Conservation (phyloP, 2,888 invertebrate species). For the Chloroclysta siterata region DNA sequence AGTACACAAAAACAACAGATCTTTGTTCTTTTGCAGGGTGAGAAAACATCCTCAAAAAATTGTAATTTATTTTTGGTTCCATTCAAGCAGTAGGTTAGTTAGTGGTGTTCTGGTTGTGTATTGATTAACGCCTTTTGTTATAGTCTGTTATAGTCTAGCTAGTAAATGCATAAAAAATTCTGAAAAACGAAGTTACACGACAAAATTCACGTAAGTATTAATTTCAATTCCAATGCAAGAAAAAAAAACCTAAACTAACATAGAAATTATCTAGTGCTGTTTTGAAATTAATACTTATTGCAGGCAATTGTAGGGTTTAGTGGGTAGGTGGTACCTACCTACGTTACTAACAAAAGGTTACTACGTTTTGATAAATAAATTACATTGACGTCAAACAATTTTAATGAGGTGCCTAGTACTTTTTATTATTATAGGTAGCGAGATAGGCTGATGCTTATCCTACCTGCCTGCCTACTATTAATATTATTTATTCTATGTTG, state of each 20-base stretch:
- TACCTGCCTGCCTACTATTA: no score
- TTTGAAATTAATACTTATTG: background rate
- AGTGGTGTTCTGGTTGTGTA: no score
- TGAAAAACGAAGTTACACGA: no score
- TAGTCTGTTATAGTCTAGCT: no score
- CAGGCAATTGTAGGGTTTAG: background rate
- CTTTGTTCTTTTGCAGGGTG: background rate
- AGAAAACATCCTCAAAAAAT: background rate
- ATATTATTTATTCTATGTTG: background rate
- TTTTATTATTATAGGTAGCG: background rate
- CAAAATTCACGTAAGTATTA: no score
- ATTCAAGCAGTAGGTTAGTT: no score
- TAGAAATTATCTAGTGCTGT: no score
- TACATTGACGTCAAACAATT: slow-evolving; percentile 51
- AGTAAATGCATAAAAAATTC: no score
- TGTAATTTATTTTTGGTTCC: no score
- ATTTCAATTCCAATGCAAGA: no score
- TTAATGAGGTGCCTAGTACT: slow-evolving; percentile 24
- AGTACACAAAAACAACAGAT: background rate
- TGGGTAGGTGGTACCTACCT: background rate
- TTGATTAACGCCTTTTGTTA: no score
- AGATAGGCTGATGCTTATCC: background rate
- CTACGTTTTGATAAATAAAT: slow-evolving; percentile 38
- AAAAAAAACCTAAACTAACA: no score
- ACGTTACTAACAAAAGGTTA: background rate